Base-by-base conservation (phyloP, 2,113 vertebrate species). In the Sphyrna mokarran region DNA sequence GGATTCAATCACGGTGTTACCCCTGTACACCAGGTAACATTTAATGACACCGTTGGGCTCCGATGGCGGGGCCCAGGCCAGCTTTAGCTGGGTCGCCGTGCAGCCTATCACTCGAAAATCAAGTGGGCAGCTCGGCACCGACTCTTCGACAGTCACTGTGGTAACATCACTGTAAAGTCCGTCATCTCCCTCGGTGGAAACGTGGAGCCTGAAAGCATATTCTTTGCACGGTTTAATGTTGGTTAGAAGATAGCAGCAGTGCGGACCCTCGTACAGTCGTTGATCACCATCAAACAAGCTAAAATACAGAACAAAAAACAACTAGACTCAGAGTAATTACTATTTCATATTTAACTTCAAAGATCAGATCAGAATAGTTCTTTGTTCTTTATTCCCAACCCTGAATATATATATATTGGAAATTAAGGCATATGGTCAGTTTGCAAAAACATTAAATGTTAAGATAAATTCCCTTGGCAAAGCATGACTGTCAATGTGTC, bases 31-130 rank as follows among this genome's bases (percentile, higher is more conserved):
- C 13, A 96, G 93, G 43, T 97, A 97, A 22, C 93, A 95, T 72
- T 93, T 96, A 33, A 96, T 48, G 22, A 37, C 54, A 43, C 96
- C 96, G 26, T 95, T 23, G 29, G 90, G 72, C 13, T 95, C 95
- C 0, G 95, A 69, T 2, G 97, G 97, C 7, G 96, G 96, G 1
- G 61, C 95, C 97, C 97, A 97, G 29, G 96, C 96, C 85, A 97
- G 85, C 54, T 89, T 96, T n/a, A 96, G 95, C 89, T 96, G 96
- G 7, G 96, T 97, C 0, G 96, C 78, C 14, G 96, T 97, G 86
- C 96, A 97, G 40, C 96, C 96, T 48, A 96, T 96, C n/a, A 96
- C 96, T 22, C 96, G 94, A 18, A 97, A 96, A 26, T 96, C 96
- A 80, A 58, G 69, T 26, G 97, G 96, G 29, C 96, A 95, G 22